Base-by-base conservation (phyloP, 1,140 invertebrate genomes). In the Pseudobourletiella spinata region DNA sequence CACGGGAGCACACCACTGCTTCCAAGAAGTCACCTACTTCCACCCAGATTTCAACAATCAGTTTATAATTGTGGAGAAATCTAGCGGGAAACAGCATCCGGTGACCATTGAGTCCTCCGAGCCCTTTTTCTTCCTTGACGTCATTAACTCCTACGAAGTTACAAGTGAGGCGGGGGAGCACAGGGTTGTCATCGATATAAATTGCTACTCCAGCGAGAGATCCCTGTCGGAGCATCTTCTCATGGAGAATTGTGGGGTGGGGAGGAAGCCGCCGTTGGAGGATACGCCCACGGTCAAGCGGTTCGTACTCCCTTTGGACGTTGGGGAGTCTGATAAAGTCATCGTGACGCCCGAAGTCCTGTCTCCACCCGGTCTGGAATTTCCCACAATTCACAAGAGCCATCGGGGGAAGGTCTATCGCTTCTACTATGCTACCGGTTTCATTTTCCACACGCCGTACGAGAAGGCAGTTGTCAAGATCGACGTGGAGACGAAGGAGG, bases 21-120 rank as follows among this genome's bases (percentile, higher is more conserved):
- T 77, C 24, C 69, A 71, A 4, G 75, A 80, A n/a, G 76, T 75
- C 63, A 70, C 80, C 50, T 73, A 78, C 15, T 80, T 77, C 76
- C 65, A 69, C 25, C 51, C 51, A 2, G 63, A 65, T 3, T 29
- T 50, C 22, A 65, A 58, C 22, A 65, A 65, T 25, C 20, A 42
- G 32, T 65, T 65, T 22, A 32, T 52, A 22, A 43, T 65, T 15
- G 59, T 65, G 39, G 59, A 65, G 20, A 65, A 65, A 55, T 8
- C 54, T 1, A 58, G 54, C 4, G 64, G 64, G 22, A 61, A 65
- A 46, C 35, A 58, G 0, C 0, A 50, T 16, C 51, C 48, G 11
- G 46, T 29, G 1, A 59, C 61, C 2, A 61, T 57, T 24, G 1
- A 58, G 0, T 42, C 59, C n/a, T 4, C 35, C 25, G 59, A 65